Evolutionary conservation across 2,113 vertebrate species (phyloP).

Genomic region (Campylomormyrus numenius): DNA sequence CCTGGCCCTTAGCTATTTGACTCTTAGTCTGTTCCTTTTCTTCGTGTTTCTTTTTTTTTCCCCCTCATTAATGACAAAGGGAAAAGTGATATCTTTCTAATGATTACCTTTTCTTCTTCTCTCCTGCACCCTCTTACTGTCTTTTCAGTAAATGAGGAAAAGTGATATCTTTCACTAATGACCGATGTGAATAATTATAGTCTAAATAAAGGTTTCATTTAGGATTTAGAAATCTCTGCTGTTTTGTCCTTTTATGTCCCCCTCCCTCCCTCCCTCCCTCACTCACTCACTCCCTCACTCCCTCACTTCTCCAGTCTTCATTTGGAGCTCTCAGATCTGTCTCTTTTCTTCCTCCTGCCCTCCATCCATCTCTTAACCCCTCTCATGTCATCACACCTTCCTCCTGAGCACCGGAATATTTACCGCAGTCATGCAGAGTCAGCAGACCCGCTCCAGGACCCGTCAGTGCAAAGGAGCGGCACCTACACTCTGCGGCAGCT

Average conservation of each 20-base stretch:
- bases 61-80: conserved; percentile 51
- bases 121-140: conserved; percentile 27
- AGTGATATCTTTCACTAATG: conserved; percentile 70
- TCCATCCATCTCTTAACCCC: conserved; percentile 30
- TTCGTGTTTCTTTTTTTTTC: conserved; percentile 20
- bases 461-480: conserved; percentile 30
- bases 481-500: too few species aligned
- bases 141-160: conserved; percentile 75
- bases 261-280: not conserved
- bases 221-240: conserved; percentile 48
- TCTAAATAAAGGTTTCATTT: conserved; percentile 70
- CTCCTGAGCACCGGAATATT: not conserved
- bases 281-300: too few species aligned
- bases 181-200: conserved; percentile 65
- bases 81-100: conserved; percentile 68
- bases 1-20: not conserved
- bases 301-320: not conserved
- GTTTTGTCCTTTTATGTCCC: conserved; percentile 32
- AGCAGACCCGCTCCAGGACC: not conserved
- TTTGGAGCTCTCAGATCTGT: conserved; percentile 1
- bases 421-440: not conserved
- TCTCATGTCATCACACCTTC: not conserved
- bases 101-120: conserved; percentile 56
- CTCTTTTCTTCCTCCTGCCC: conserved; percentile 29
- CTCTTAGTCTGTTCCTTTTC: conserved; percentile 10